These are phyloP conservation scores for Proterorhinus semilunaris DNA, from an alignment of 2,113 vertebrate genomes.

Conservation along the genomic window DNA sequence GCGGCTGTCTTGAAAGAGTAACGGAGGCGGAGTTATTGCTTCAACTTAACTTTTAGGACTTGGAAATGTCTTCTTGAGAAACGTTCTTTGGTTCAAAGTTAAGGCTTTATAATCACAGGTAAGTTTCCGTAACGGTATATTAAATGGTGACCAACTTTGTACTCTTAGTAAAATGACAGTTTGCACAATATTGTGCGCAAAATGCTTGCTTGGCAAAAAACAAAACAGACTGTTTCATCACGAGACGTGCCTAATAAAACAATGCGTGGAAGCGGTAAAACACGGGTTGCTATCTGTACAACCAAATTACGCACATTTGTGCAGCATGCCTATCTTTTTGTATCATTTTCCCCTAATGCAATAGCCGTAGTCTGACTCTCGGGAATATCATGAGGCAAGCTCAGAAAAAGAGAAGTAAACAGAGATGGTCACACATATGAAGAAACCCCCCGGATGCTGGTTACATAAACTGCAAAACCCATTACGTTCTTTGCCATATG, in stretches of 20 bases:
- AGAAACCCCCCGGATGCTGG: slow-evolving; percentile 25
- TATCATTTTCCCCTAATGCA: too few relatives aligned
- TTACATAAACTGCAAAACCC: background rate
- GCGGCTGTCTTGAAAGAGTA: background rate
- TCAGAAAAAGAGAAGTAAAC: slow-evolving; percentile 45
- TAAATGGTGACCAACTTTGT: background rate
- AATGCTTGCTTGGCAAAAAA: slow-evolving; percentile 23
- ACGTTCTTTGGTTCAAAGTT: background rate
- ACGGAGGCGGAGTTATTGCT: slow-evolving; percentile 2
- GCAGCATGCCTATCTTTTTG: too few relatives aligned
- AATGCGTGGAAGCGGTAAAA: too few relatives aligned
- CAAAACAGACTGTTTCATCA: slow-evolving; percentile 25
- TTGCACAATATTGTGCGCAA: background rate
- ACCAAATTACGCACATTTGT: background rate
- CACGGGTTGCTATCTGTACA: too few relatives aligned
- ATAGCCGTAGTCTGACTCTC: slow-evolving; percentile 5
- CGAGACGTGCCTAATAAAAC: slow-evolving; percentile 10
- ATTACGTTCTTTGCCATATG: background rate
- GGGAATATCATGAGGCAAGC: slow-evolving; percentile 27
- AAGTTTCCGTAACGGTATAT: background rate
- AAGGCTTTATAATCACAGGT: background rate
- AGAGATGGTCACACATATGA: slow-evolving; percentile 37
- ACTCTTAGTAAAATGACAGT: background rate
- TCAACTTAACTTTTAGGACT: background rate
- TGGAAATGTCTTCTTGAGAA: background rate